Base-by-base conservation (phyloP, 2,113 vertebrate species). In the Riparia riparia region DNA sequence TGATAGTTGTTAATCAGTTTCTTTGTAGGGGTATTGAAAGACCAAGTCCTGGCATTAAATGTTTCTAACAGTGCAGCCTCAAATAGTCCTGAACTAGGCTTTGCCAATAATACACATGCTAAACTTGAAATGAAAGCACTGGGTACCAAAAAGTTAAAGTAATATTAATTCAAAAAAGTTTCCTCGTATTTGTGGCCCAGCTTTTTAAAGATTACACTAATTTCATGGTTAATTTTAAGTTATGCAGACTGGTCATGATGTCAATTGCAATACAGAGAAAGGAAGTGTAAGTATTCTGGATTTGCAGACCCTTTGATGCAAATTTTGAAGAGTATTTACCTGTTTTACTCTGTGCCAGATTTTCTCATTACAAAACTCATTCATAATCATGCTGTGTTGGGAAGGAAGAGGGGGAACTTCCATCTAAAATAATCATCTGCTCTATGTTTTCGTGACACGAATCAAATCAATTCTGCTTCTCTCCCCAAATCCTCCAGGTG, bases 401-500 rank as follows among this genome's bases (percentile, higher is more conserved):
- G 49, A 78, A 74, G 44, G 28, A 60, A 73, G 60, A 79, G 41
- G 25, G 9, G 37, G 41, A 93, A 60, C n/a, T 42, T 73, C 5
- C 5, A 41, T 63, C 10, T 90, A 6, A 60, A 76, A 29, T 44
- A 26, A 56, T 54, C 7, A n/a, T 7, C 18, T 0, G 1, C 39
- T 66, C 0, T 39, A 6, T 2, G 0, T 54, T 70, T 47, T 9
- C 65, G 14, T 63, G 51, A 71, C 34, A 31, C 47, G 37, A 49
- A n/a, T 54, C 4, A 45, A 68, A 70, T 65, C 1, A 19, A 1
- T 83, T 81, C 70, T 89, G 65, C 66, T 93, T 90, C 41, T 84
- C 93, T 80, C 58, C 51, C 51, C 12, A 50, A 60, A 58, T 94
- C 97, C 97, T 96, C 91, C 89, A 97, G 97, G 93, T 96, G 97